Conservation (phyloP, 2,113 vertebrate genomes). For the Planiliza haematocheilus region DNA sequence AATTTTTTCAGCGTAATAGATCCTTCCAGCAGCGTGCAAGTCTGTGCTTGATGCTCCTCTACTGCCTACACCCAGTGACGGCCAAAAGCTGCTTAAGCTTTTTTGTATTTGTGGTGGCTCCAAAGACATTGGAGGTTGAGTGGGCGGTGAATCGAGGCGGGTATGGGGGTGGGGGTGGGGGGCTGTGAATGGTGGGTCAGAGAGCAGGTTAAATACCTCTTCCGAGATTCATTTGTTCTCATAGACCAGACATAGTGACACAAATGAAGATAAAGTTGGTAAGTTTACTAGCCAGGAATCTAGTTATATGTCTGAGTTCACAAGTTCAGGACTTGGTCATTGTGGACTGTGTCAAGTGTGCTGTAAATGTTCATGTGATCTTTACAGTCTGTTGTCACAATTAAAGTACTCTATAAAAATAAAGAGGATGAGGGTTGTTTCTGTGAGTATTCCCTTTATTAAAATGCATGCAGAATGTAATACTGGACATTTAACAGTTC, state of each 20-base stretch:
- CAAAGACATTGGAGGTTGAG: conserved; percentile 67
- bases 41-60: conserved; percentile 66
- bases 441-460: neutral
- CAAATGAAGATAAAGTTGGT: neutral
- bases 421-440: neutral
- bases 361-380: neutral
- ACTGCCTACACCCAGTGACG: conserved; percentile 62
- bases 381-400: neutral
- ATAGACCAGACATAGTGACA: conserved; percentile 4
- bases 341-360: neutral
- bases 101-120: conserved; percentile 71
- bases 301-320: neutral
- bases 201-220: conserved; percentile 59
- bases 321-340: neutral
- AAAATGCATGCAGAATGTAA: too few species aligned
- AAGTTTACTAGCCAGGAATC: neutral
- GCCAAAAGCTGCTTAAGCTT: conserved; percentile 74
- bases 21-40: conserved; percentile 67
- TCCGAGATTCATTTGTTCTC: conserved; percentile 14
- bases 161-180: conserved; percentile 7
- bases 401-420: neutral
- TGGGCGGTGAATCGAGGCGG: conserved; percentile 48
- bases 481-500: neutral
- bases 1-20: conserved; percentile 81
- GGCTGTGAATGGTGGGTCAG: conserved; percentile 41